These are phyloP conservation scores for Acrocephalus kingi DNA, from an alignment of 2,113 vertebrate species.

Conservation along the genomic window DNA sequence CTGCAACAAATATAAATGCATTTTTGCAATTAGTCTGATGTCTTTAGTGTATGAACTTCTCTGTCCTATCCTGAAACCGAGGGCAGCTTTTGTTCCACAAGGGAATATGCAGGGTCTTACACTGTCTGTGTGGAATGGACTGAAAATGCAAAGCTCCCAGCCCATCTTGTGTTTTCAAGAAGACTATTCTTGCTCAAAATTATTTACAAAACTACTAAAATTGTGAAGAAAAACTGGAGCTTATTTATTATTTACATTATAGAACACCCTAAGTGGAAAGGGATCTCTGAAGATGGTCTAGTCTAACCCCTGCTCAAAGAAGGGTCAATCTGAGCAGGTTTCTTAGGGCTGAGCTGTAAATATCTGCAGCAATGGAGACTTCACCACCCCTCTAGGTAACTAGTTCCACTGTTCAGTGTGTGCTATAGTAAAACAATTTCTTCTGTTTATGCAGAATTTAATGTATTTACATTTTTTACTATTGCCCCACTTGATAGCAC, in stretches of 20 bases:
- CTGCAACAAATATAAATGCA: neutral
- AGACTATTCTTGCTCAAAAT: neutral
- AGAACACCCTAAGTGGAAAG: neutral
- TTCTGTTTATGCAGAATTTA: neutral
- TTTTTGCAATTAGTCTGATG: neutral
- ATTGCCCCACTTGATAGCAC: neutral
- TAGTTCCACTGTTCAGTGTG: neutral
- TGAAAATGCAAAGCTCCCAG: neutral
- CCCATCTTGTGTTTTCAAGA: neutral
- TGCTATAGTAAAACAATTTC: neutral
- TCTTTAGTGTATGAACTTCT: neutral
- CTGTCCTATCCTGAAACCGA: neutral
- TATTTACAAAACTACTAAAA: neutral
- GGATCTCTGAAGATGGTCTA: neutral
- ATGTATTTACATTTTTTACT: neutral
- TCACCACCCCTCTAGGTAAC: neutral
- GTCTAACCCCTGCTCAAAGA: neutral
- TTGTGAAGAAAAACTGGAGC: neutral
- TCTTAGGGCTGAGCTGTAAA: neutral
- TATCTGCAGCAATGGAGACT: neutral
- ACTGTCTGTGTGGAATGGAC: neutral
- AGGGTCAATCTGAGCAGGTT: neutral
- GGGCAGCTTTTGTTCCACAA: neutral
- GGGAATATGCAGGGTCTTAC: neutral
- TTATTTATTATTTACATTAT: neutral